These are phyloP conservation scores for Austrolebias charrua DNA, from an alignment of 2,797 vertebrate genomes.

Conservation along the genomic window DNA sequence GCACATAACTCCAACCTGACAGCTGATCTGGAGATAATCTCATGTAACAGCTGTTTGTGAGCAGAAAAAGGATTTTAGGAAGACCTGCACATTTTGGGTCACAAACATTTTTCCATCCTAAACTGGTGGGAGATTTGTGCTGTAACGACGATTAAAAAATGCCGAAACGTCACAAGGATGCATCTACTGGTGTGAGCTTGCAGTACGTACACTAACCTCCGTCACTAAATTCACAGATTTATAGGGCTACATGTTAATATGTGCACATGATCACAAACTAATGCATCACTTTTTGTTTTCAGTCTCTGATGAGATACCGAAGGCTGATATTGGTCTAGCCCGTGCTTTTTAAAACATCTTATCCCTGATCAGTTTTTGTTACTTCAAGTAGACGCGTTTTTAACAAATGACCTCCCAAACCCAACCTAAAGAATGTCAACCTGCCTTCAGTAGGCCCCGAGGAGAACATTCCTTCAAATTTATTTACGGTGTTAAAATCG, in stretches of 20 bases:
- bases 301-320: background rate
- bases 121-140: too few species aligned
- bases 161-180: too few species aligned
- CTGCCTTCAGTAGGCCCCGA: background rate
- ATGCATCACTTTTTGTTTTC: background rate
- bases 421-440: background rate
- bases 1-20: background rate
- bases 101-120: too few species aligned
- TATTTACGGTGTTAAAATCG: too few species aligned
- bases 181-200: too few species aligned
- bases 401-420: background rate
- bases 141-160: background rate
- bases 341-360: background rate
- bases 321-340: background rate
- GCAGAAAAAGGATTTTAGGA: background rate
- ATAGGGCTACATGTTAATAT: background rate
- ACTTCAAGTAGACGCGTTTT: background rate
- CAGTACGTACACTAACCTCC: too few species aligned
- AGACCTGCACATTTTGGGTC: background rate
- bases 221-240: too few species aligned
- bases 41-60: background rate
- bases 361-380: background rate
- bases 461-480: slow-evolving; percentile 2
- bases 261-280: background rate
- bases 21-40: background rate